Percentiles rank a stretch among this genome's conserved stretches.
These are phyloP conservation scores for human (Homo sapiens) DNA, from an alignment of 2,113 vertebrate genomes.

Conservation along the genomic window GRCh38 chr18:77355501-77356000, in stretches of 20 bases:
- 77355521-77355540: background rate
- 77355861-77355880: background rate
- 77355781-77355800: background rate
- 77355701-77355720: background rate
- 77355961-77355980: background rate
- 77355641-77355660: background rate
- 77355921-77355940: too few species aligned
- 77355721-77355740: too few species aligned
- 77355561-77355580: background rate
- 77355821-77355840: too few species aligned
- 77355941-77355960: background rate
- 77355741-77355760: too few species aligned
- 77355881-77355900: rapidly evolving
- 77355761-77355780: background rate
- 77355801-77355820: rapidly evolving
- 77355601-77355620: background rate
- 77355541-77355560: background rate
- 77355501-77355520: background rate
- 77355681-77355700: background rate
- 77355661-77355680: background rate
- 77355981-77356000: background rate
- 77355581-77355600: background rate
- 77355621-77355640: background rate
- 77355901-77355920: background rate
- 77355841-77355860: too few species aligned